phyloP scores from a whole-genome alignment of 2,888 invertebrate species.

The Callyntrura guangdongensis region DNA sequence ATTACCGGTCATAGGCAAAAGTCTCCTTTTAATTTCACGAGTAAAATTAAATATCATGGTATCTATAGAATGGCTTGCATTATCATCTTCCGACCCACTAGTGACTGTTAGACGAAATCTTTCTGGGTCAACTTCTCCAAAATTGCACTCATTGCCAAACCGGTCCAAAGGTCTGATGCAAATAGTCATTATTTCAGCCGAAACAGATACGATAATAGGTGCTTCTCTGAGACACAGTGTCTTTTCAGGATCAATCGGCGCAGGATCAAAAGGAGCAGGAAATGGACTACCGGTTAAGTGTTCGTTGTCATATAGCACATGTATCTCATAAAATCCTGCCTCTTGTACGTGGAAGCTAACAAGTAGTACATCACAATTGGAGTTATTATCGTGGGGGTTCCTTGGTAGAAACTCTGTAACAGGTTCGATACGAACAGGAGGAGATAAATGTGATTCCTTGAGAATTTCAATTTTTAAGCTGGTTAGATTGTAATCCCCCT shows the following conservation, averaged over 20 bases:
- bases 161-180: slow-evolving; percentile 82
- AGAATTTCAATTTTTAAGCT: slow-evolving; percentile 79
- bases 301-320: slow-evolving; percentile 86
- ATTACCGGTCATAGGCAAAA: slow-evolving; percentile 37
- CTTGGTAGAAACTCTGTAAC: slow-evolving; percentile 85
- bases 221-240: slow-evolving; percentile 81
- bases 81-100: slow-evolving; percentile 75
- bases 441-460: slow-evolving; percentile 68
- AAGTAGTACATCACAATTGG: slow-evolving; percentile 86
- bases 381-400: slow-evolving; percentile 84
- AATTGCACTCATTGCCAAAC: slow-evolving; percentile 83
- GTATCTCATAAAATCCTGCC: slow-evolving; percentile 86
- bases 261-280: slow-evolving; percentile 86
- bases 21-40: slow-evolving; percentile 74
- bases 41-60: slow-evolving; percentile 81
- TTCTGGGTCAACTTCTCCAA: slow-evolving; percentile 81
- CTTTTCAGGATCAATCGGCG: slow-evolving; percentile 84
- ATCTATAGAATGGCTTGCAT: slow-evolving; percentile 70
- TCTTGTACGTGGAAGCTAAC: slow-evolving; percentile 87
- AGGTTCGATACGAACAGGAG: slow-evolving; percentile 83
- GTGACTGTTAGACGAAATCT: slow-evolving; percentile 77
- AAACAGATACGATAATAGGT: slow-evolving; percentile 79
- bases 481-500: slow-evolving; percentile 77
- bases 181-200: slow-evolving; percentile 75
- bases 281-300: slow-evolving; percentile 87